Evolutionary conservation across 1,140 invertebrate species (phyloP).

Genomic region (Macrocentrus cingulum): DNA sequence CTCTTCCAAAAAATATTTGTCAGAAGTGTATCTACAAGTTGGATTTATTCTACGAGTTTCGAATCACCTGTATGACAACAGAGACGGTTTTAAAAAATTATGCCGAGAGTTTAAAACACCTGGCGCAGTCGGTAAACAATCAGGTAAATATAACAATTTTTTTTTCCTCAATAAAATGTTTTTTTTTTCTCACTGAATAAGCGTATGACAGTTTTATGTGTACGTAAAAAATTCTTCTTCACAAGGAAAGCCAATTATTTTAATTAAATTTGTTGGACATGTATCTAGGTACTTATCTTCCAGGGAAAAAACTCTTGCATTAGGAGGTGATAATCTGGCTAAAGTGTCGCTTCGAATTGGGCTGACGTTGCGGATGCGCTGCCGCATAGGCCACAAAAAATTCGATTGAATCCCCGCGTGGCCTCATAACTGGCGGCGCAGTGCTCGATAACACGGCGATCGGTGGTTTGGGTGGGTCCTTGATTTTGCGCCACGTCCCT

Average conservation of each 20-base stretch:
- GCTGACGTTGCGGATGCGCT: too few relatives aligned
- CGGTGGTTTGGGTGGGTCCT: background rate
- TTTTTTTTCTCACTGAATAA: background rate
- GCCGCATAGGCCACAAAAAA: background rate
- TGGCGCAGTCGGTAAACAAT: constrained; percentile 66
- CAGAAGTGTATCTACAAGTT: constrained; percentile 66
- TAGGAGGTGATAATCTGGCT: too few relatives aligned
- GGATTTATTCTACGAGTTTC: constrained; percentile 70
- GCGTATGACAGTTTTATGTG: too few relatives aligned
- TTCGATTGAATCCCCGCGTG: background rate
- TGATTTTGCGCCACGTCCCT: background rate
- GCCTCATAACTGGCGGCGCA: background rate
- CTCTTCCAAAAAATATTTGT: constrained; percentile 71
- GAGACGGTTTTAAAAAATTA: constrained; percentile 69
- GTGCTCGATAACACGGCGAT: background rate
- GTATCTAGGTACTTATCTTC: too few relatives aligned
- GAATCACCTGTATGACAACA: constrained; percentile 65
- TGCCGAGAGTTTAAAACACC: constrained; percentile 66
- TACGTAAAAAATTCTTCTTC: constrained; percentile 15
- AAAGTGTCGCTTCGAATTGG: too few relatives aligned
- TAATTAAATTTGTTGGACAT: too few relatives aligned
- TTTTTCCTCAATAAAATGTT: background rate
- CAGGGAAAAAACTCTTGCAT: too few relatives aligned
- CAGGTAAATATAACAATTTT: constrained; percentile 61
- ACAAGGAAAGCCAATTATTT: too few relatives aligned